Evolutionary conservation across 2,797 vertebrate genomes (phyloP), one percentile per base, ranked within the genome.

Genomic region (Takifugu ocellatus): DNA sequence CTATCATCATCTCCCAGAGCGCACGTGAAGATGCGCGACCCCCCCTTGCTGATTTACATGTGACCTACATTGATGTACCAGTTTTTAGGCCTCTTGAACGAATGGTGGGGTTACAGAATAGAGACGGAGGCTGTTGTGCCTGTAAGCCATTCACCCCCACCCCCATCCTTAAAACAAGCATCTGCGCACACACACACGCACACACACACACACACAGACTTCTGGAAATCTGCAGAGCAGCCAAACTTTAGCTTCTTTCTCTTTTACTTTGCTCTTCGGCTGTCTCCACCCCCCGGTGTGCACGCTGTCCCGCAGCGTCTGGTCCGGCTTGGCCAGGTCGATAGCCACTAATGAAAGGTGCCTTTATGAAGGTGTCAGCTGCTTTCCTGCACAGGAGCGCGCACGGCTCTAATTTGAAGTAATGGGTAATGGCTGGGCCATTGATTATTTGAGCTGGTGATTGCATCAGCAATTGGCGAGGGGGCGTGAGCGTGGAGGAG

Each of bases 281-380:
- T 67, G 65, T 16, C 56, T 14, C 47, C 2, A n/a, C 61, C 70
- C 25, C 21, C 21, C 21, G 21, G 21, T 21, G 21, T 21, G 21
- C 24, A 66, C 1, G 8, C 63, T 46, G 59, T 82, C 66, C 82
- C 49, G 49, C 61, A 49, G 76, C 56, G 49, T 73, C 53, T 31
- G 42, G 44, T 17, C 54, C 1, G 27, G 77, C 79, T 62, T 6
- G 51, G 72, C 74, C 83, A 33, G 78, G 81, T 90, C 87, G 73
- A 91, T 88, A 78, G 72, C 49, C 42, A 11, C 78, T 85, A 88
- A 90, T 88, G 87, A 90, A 84, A 69, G 78, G 72, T 5, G 54
- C 79, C 75, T 86, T 88, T 86, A 88, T 86, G 86, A 87, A 88
- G 75, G 84, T 66, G 79, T 90, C 86, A 82, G 84, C 83, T 80